phyloP scores from a whole-genome alignment of 2,113 vertebrate genomes.

The Chloropsis cyanopogon region DNA sequence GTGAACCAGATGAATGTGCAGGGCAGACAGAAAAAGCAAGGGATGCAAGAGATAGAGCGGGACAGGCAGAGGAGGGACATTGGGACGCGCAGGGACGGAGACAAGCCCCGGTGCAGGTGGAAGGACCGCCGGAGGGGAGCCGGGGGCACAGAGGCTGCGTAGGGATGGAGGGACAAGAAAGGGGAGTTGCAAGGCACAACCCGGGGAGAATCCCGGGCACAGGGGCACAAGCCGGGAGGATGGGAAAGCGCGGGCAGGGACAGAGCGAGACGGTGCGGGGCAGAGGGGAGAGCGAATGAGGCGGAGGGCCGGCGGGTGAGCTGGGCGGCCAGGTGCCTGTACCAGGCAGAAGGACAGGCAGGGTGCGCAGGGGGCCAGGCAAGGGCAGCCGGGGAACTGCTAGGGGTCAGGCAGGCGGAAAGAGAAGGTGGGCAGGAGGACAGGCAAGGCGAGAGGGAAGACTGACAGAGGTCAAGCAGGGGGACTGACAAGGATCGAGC shows the following conservation, averaged over 20 bases:
- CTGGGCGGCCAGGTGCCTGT: neutral
- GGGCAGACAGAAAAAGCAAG: neutral
- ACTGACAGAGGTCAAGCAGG: neutral
- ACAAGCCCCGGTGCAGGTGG: neutral
- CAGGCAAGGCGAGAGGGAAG: neutral
- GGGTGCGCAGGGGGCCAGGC: neutral
- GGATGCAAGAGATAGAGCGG: neutral
- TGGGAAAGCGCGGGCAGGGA: neutral
- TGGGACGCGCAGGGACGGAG: neutral
- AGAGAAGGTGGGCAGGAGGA: neutral
- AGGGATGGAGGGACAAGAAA: neutral
- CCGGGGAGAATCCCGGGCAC: neutral
- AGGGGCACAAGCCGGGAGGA: neutral
- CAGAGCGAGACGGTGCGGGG: neutral
- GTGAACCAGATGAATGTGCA: neutral
- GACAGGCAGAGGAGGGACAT: neutral
- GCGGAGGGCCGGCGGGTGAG: neutral
- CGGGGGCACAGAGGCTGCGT: neutral
- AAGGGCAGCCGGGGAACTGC: neutral
- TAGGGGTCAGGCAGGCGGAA: neutral
- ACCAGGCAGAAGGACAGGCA: neutral
- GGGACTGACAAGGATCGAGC: neutral
- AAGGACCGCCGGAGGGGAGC: neutral
- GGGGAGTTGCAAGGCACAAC: neutral
- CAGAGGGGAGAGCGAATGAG: neutral